These are phyloP conservation scores for Mola mola DNA, from an alignment of 2,113 vertebrate genomes.

Conservation along the genomic window DNA sequence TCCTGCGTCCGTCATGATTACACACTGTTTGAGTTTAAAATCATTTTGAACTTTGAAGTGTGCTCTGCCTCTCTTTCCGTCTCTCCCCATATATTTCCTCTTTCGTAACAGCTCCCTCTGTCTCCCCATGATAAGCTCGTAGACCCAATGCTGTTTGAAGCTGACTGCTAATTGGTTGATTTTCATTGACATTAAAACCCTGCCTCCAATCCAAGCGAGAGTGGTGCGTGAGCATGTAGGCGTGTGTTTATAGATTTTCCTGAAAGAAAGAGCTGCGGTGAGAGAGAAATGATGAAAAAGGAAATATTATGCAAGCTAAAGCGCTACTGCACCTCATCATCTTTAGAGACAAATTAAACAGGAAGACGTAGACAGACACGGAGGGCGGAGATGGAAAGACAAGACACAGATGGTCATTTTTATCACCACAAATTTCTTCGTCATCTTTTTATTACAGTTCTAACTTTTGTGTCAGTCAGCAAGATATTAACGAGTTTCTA, in stretches of 20 bases:
- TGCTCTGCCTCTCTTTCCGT: not conserved
- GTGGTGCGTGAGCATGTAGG: slow-evolving; percentile 15
- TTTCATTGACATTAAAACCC: slow-evolving; percentile 63
- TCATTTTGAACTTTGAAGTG: not conserved
- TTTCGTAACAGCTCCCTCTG: too few species aligned
- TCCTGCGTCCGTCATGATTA: slow-evolving; percentile 3
- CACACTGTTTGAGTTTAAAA: slow-evolving; percentile 22
- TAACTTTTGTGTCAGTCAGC: not conserved
- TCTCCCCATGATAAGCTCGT: not conserved
- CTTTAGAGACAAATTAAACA: slow-evolving; percentile 30
- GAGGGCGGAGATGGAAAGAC: not conserved
- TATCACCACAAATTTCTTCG: not conserved
- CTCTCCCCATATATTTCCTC: too few species aligned
- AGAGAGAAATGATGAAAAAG: slow-evolving; percentile 9
- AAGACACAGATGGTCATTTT: slow-evolving; percentile 10
- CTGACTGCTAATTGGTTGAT: slow-evolving; percentile 63
- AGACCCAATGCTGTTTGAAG: slow-evolving; percentile 41
- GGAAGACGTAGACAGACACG: not conserved
- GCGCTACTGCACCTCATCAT: slow-evolving; percentile 20
- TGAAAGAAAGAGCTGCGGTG: slow-evolving; percentile 12
- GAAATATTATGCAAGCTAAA: slow-evolving; percentile 35
- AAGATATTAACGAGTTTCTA: slow-evolving; percentile 32
- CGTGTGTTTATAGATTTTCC: slow-evolving; percentile 35
- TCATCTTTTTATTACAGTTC: not conserved
- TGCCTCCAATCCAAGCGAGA: slow-evolving; percentile 46